Evolutionary conservation across 1,140 invertebrate species (phyloP).

Genomic region (Drosophila jambulina): DNA sequence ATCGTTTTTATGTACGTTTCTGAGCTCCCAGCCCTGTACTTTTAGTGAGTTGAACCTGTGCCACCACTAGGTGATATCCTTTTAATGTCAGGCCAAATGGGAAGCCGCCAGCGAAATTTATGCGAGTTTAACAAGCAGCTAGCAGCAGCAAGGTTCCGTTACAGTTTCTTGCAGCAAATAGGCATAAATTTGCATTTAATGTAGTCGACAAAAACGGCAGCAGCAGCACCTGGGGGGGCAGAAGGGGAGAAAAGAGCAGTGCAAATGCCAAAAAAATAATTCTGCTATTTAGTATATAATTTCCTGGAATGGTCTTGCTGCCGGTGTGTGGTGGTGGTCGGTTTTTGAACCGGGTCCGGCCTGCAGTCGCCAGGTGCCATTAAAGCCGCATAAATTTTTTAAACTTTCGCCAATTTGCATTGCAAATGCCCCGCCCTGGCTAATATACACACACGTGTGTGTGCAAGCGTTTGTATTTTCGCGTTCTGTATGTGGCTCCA

Average conservation of each 20-base stretch:
- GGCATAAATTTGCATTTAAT: constrained; percentile 83
- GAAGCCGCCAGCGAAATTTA: constrained; percentile 54
- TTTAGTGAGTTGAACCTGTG: background rate
- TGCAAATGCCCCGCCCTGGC: constrained; percentile 56
- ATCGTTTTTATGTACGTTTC: background rate
- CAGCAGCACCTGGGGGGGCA: constrained; percentile 9
- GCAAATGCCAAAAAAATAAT: constrained; percentile 76
- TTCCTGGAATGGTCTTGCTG: constrained; percentile 49
- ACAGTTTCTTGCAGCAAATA: constrained; percentile 73
- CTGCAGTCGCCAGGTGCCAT: constrained; percentile 72
- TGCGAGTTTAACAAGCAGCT: constrained; percentile 75
- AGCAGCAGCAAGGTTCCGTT: constrained; percentile 65
- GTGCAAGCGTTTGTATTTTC: constrained; percentile 52
- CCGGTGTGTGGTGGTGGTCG: constrained; percentile 7
- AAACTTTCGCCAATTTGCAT: constrained; percentile 77
- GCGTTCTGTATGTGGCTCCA: constrained; percentile 72
- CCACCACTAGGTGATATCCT: constrained; percentile 28
- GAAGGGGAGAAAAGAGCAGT: constrained; percentile 37
- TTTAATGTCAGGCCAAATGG: constrained; percentile 60
- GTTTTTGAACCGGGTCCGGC: constrained; percentile 29
- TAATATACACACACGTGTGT: constrained; percentile 19
- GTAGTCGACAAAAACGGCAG: constrained; percentile 57
- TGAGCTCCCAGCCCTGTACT: background rate
- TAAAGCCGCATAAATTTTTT: constrained; percentile 79
- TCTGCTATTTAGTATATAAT: constrained; percentile 83